Conservation (phyloP, 1,140 invertebrate genomes). For the Colletes latitarsis region DNA sequence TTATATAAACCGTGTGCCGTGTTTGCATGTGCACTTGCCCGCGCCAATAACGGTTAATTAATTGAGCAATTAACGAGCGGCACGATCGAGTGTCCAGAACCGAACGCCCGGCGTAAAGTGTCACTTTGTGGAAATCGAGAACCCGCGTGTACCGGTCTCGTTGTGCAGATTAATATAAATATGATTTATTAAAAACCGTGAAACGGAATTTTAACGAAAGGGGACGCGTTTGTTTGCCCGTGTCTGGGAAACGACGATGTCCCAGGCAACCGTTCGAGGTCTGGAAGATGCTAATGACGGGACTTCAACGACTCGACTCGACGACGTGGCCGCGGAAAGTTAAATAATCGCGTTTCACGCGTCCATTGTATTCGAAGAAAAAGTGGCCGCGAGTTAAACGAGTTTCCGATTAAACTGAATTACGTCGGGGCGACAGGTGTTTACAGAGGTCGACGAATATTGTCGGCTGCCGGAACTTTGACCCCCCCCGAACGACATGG, state of each 20-base stretch:
- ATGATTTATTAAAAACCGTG: too few relatives aligned
- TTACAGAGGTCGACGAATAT: conserved; percentile 40
- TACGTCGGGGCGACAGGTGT: conserved; percentile 20
- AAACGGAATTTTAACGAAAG: too few relatives aligned
- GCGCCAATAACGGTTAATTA: conserved; percentile 45
- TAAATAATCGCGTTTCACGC: conserved; percentile 1
- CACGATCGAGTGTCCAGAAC: conserved; percentile 8
- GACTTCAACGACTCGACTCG: neutral
- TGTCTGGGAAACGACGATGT: neutral
- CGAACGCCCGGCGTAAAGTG: neutral
- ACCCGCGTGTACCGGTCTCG: neutral
- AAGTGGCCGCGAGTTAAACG: conserved; percentile 5
- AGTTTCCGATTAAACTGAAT: conserved; percentile 45
- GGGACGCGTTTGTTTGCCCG: too few relatives aligned
- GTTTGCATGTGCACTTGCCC: neutral
- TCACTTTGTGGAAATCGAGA: conserved; percentile 18
- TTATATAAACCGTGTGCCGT: neutral
- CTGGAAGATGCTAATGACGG: neutral
- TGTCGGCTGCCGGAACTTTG: conserved; percentile 18
- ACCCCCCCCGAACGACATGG: neutral
- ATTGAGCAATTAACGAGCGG: conserved; percentile 44
- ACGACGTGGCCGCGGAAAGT: neutral
- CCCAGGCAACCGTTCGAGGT: neutral
- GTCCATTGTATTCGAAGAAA: neutral
- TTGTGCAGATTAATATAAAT: too few relatives aligned